Evolutionary conservation across 2,113 vertebrate genomes (phyloP).

Genomic region (Chunga burmeisteri): DNA sequence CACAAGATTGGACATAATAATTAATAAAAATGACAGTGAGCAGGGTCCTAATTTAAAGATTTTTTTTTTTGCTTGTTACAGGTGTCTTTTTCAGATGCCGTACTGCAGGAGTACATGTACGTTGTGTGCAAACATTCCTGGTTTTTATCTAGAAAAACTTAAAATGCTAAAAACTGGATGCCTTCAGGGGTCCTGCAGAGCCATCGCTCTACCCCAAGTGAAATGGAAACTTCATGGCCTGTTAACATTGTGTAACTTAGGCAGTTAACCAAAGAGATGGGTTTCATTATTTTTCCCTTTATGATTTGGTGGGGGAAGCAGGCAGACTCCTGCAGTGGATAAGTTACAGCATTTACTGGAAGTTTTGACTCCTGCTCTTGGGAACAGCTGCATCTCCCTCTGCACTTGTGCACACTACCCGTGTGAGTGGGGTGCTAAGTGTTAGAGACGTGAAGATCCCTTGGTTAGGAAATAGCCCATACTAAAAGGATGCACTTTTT

Average conservation of each 20-base stretch:
- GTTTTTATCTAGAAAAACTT: not conserved
- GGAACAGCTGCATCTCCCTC: not conserved
- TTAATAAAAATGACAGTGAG: not conserved
- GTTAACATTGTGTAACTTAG: not conserved
- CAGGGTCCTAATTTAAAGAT: not conserved
- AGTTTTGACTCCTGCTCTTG: not conserved
- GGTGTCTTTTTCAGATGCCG: not conserved
- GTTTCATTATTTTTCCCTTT: not conserved
- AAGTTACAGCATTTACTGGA: not conserved
- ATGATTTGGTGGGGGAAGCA: not conserved
- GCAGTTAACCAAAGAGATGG: not conserved
- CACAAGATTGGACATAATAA: not conserved
- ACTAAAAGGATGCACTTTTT: not conserved
- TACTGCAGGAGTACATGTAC: not conserved
- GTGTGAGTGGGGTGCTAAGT: fast-evolving
- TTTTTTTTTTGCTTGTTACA: not conserved
- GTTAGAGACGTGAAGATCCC: not conserved
- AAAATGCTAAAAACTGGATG: not conserved
- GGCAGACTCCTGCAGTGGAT: not conserved
- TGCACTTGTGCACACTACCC: fast-evolving
- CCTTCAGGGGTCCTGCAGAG: not conserved
- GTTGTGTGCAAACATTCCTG: not conserved
- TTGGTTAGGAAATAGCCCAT: not conserved
- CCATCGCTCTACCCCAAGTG: not conserved
- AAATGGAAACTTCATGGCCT: not conserved